A percentile compares a stretch with the other conserved stretches of the same genome.
phyloP scores from a whole-genome alignment of 2,888 invertebrate species.

The Phengaris alcon region DNA sequence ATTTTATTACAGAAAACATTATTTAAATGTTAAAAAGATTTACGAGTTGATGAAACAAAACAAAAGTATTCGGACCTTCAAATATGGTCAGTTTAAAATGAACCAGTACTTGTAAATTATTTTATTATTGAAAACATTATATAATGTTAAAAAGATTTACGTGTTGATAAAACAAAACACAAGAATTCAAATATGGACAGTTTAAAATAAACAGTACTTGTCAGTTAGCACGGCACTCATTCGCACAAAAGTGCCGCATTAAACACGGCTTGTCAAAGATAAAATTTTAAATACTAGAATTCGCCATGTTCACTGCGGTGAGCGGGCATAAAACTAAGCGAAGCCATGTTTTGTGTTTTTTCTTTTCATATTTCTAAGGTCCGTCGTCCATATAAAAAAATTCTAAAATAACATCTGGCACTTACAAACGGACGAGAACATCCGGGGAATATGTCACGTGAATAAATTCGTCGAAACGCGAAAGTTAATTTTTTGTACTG shows the following conservation, averaged over 20 bases:
- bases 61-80: slow-evolving; percentile 1
- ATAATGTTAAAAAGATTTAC: neutral
- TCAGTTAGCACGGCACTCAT: slow-evolving; percentile 11
- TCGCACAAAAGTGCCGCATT: neutral
- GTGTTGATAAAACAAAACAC: neutral
- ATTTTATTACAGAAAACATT: neutral
- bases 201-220: slow-evolving; percentile 2
- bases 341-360: neutral
- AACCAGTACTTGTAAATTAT: slow-evolving; percentile 1
- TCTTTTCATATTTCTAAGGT: slow-evolving; percentile 7
- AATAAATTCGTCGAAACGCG: slow-evolving; percentile 33
- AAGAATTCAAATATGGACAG: neutral
- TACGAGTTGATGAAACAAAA: neutral
- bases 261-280: neutral
- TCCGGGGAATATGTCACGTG: slow-evolving; percentile 55
- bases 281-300: neutral
- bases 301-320: neutral
- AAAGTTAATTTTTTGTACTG: slow-evolving; percentile 58
- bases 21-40: neutral
- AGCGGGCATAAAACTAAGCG: neutral
- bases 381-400: slow-evolving; percentile 48
- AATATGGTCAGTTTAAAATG: neutral
- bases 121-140: neutral
- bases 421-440: slow-evolving; percentile 64
- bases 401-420: slow-evolving; percentile 74